Conservation (phyloP, 2,113 vertebrate species). For the Phalacrocorax aristotelis region DNA sequence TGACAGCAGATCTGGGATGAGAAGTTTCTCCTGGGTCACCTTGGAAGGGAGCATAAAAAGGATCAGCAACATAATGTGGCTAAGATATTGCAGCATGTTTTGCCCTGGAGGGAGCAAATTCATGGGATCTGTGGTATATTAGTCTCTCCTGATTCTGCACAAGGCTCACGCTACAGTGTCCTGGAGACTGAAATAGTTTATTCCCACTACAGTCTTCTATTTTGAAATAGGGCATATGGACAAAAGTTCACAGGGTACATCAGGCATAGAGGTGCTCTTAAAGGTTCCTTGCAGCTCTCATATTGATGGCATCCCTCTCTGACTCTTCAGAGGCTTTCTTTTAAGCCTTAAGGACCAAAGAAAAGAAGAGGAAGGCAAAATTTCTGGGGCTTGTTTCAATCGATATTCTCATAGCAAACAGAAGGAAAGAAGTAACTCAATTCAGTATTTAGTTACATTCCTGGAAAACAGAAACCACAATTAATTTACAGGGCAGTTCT, state of each 20-base stretch:
- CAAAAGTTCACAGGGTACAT: background rate
- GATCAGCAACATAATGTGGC: background rate
- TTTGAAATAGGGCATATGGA: background rate
- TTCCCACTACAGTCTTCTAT: background rate
- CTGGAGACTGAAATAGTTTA: background rate
- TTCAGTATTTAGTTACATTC: background rate
- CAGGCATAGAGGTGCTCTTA: background rate
- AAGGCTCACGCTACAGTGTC: background rate
- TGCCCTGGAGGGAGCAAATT: background rate
- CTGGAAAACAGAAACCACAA: background rate
- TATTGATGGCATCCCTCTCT: background rate
- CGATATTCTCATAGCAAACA: background rate
- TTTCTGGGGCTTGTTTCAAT: background rate
- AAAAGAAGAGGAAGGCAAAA: background rate
- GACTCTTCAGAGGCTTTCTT: background rate
- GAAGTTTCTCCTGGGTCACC: background rate
- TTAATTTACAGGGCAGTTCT: background rate
- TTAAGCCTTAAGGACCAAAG: background rate
- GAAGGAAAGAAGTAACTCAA: background rate
- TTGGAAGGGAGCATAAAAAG: background rate
- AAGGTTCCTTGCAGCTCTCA: background rate
- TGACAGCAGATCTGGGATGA: background rate
- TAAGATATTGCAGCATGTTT: background rate
- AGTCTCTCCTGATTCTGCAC: background rate
- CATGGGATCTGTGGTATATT: fast-evolving